phyloP scores from a whole-genome alignment of 2,113 vertebrate genomes.

The Verasper variegatus region DNA sequence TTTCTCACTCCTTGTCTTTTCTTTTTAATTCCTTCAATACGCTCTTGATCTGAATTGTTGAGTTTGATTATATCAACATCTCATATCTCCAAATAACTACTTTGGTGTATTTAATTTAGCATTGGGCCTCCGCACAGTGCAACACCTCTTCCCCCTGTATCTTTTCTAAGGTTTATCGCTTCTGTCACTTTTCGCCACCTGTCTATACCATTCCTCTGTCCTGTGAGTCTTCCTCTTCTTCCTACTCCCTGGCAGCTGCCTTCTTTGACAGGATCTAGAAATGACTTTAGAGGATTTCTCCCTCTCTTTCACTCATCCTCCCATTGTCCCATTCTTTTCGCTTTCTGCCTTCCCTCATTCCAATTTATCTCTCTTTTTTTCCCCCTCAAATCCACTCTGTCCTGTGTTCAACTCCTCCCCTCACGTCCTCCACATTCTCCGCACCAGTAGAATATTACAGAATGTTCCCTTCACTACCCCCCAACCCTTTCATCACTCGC shows the following conservation, averaged over 20 bases:
- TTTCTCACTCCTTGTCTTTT: neutral
- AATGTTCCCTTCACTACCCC: slow-evolving; percentile 42
- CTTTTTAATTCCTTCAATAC: neutral
- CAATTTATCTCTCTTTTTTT: slow-evolving; percentile 27
- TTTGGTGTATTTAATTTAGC: neutral
- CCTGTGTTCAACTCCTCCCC: slow-evolving; percentile 54
- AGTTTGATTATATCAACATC: neutral
- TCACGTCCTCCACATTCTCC: slow-evolving; percentile 48
- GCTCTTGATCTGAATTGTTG: neutral
- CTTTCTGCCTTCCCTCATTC: slow-evolving; percentile 36
- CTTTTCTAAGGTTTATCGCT: slow-evolving; percentile 11
- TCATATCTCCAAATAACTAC: neutral
- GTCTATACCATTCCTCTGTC: slow-evolving; percentile 4
- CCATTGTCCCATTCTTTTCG: slow-evolving; percentile 51
- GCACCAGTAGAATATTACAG: slow-evolving; percentile 61
- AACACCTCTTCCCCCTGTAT: neutral
- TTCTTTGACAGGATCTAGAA: slow-evolving; percentile 54
- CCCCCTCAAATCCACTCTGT: slow-evolving; percentile 56
- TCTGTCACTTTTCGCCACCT: slow-evolving; percentile 29
- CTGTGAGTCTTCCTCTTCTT: slow-evolving; percentile 3
- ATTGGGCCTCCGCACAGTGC: neutral
- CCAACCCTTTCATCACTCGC: slow-evolving; percentile 33
- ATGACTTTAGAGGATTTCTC: slow-evolving; percentile 42
- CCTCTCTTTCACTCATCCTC: slow-evolving; percentile 33
- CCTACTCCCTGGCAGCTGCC: slow-evolving; percentile 21